Base-by-base conservation (phyloP, 2,797 vertebrate genomes). In the Periophthalmus magnuspinnatus region DNA sequence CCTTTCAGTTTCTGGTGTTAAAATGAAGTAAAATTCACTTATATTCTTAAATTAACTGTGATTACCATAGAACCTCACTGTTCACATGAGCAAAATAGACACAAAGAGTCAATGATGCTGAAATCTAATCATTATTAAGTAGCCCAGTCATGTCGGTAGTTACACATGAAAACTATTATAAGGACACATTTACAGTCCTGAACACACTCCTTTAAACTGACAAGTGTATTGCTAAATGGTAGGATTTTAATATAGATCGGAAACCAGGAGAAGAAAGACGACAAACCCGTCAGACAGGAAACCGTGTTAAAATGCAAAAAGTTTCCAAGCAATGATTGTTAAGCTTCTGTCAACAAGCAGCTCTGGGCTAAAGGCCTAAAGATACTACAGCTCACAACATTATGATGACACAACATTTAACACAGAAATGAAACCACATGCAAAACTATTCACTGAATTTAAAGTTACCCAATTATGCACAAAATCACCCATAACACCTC, bases 381-480 rank as follows among this genome's bases (percentile, higher is more conserved):
- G 58, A 72, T 21, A 56, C 1, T 21, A 58, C 41, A 64, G 67
- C 22, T 66, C 21, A 45, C 48, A n/a, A 17, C 41, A 10, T 63
- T n/a, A 14, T 47, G 28, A 28, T 28, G 28, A 28, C 28, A 28
- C 1, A 28, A 57, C 22, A 60, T 28, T 48, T 67, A 28, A 24
- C 17, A 28, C 36, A 24, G 14, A 36, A 67, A 75, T 57, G 13
- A 55, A 24, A 74, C 34, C 69, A 65, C 63, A 66, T 19, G 10
- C 32, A 77, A 83, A 86, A 70, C 62, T 48, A 52, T 61, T 41
- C 24, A 76, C 68, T 69, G 68, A 78, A 70, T 72, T 64, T 70
- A 55, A 50, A 64, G 22, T 2, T 1, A 52, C 28, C 8, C 11
- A 63, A 48, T 19, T 11, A 24, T 2, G 52, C 9, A 22, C n/a